phyloP scores from a whole-genome alignment of 2,888 invertebrate species.

The Clistopyga incitator region DNA sequence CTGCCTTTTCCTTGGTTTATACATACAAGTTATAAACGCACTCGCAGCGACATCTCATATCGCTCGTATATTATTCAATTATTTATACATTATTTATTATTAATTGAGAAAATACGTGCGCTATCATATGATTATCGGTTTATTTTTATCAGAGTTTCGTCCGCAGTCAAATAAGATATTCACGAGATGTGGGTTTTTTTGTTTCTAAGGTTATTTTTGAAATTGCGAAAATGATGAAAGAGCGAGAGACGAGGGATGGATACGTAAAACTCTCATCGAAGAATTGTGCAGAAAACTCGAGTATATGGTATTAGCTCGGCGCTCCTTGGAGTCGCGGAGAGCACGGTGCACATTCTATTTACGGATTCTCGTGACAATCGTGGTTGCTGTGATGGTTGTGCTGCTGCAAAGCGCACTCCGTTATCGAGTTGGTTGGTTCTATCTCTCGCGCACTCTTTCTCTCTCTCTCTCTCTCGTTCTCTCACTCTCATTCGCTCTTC shows the following conservation, averaged over 20 bases:
- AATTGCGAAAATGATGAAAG: neutral
- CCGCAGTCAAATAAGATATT: slow-evolving; percentile 8
- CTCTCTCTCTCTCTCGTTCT: slow-evolving; percentile 13
- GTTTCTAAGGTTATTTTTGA: neutral
- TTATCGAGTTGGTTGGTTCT: slow-evolving; percentile 44
- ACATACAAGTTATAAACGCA: neutral
- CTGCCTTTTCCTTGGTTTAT: neutral
- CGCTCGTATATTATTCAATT: neutral
- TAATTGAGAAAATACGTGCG: neutral
- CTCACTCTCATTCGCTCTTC: neutral
- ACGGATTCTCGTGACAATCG: slow-evolving; percentile 51
- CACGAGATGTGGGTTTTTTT: neutral
- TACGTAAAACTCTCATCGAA: slow-evolving; percentile 9
- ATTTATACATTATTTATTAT: neutral
- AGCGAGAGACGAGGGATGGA: neutral
- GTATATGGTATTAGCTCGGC: slow-evolving; percentile 23
- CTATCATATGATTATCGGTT: neutral
- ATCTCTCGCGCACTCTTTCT: too few relatives aligned
- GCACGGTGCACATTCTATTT: slow-evolving; percentile 51
- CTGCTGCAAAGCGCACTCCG: slow-evolving; percentile 27
- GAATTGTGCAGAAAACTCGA: slow-evolving; percentile 15
- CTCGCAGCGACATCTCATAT: neutral
- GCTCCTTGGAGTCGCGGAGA: slow-evolving; percentile 18
- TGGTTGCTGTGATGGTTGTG: slow-evolving; percentile 2
- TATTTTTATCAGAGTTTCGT: slow-evolving; percentile 4